A percentile compares a stretch with the other conserved stretches of the same genome.
phyloP scores from a whole-genome alignment of 2,797 vertebrate species.

The Halcyon smyrnensis region DNA sequence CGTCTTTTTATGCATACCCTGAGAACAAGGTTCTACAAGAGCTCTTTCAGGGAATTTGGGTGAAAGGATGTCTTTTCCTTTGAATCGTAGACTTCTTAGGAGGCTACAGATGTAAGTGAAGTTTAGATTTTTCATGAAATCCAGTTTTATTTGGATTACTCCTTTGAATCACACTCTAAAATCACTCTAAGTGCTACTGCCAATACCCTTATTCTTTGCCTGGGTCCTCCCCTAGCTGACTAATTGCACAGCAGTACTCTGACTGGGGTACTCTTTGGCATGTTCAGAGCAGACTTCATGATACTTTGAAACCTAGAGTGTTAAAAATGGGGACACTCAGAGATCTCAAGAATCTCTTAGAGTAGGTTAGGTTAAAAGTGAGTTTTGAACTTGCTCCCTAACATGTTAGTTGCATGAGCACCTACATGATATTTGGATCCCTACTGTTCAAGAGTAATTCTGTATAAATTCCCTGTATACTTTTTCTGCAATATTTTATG shows the following conservation, averaged over 20 bases:
- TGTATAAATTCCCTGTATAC: background rate
- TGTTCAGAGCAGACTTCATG: background rate
- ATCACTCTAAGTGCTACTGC: background rate
- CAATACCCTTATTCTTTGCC: background rate
- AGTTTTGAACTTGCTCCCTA: background rate
- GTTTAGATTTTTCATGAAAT: background rate
- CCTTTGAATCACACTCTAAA: background rate
- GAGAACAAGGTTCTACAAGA: background rate
- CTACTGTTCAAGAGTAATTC: background rate
- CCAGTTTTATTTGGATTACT: background rate
- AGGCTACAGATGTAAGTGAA: background rate
- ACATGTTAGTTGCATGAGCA: background rate
- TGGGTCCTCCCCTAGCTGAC: background rate
- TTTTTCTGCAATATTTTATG: background rate
- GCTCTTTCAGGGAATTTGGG: background rate
- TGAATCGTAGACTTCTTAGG: background rate
- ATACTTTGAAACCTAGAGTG: background rate
- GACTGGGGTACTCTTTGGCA: background rate
- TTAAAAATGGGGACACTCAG: background rate
- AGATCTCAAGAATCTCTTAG: background rate
- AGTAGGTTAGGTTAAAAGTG: background rate
- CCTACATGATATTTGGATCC: background rate
- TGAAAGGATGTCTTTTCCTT: background rate
- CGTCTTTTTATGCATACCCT: background rate
- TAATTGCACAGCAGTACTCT: background rate